Evolutionary conservation across 2,113 vertebrate genomes (phyloP), one percentile per base, ranked within the genome.

Genomic region (Cisticola juncidis): DNA sequence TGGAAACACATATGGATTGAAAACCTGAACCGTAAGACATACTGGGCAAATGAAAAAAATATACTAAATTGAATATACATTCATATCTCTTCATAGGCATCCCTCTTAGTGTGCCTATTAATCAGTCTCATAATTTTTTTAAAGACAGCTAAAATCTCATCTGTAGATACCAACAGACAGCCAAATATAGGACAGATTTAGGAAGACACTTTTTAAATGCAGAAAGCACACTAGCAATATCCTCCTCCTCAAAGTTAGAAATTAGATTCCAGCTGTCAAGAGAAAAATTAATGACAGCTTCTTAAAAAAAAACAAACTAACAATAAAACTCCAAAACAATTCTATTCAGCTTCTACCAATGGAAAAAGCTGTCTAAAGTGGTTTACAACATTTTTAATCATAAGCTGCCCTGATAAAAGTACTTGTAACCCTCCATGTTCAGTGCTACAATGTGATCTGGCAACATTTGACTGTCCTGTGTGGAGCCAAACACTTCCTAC

Each of bases 11-110:
- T 2, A 4, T 22, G 42, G 86, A 3, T 33, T 73, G 78, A 91
- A 94, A 88, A 42, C 13, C 21, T 12, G 11, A 47, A 38, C 31
- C 17, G 9, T 64, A 64, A 69, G 36, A 73, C 26, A 71, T 28
- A 78, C 31, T 0, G 0, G 33, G 18, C 29, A 91, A 68, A 78
- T 28, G 64, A 81, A 56, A 14, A 10, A 4, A 45, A 45, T 8
- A 45, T 6, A 26, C 45, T 23, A 22, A 69, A 73, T n/a, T 44
- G 36, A 82, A 58, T 26, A 33, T 16, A 28, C 8, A 3, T 42
- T 62, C 5, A 11, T 56, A 24, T 48, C 18, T 76, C 18, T 60
- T 60, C 45, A 33, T 5, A 45, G 33, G 14, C 29, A 74, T 38
- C 5, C 8, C 9, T 82, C 19, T 71, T 45, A 26, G 24, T 13